Percentiles rank a stretch among this genome's conserved stretches.
phyloP scores from a whole-genome alignment of 2,797 vertebrate genomes.

The Spheniscus humboldti region DNA sequence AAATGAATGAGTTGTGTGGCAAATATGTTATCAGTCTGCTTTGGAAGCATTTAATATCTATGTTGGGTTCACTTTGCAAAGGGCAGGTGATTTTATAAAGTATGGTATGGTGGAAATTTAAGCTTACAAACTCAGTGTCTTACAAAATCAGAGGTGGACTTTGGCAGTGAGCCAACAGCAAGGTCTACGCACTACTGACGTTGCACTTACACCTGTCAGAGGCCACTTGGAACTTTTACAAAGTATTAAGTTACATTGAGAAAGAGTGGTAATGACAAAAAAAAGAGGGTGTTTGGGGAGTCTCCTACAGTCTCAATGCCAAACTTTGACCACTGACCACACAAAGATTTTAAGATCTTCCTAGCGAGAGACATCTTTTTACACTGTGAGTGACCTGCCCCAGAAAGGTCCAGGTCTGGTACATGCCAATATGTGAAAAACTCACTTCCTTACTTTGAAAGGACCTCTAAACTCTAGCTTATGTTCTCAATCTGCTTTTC shows the following conservation, averaged over 20 bases:
- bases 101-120: not conserved
- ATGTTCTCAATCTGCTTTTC: not conserved
- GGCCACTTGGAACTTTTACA: not conserved
- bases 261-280: not conserved
- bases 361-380: not conserved
- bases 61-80: not conserved
- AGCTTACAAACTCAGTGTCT: not conserved
- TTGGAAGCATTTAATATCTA: not conserved
- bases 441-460: not conserved
- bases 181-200: rapidly evolving
- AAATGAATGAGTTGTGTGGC: not conserved
- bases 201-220: not conserved
- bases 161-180: not conserved
- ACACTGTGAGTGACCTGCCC: not conserved
- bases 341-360: not conserved
- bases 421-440: not conserved
- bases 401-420: not conserved
- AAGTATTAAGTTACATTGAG: not conserved
- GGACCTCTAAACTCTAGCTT: not conserved
- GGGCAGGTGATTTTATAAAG: not conserved
- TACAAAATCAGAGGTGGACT: not conserved
- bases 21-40: not conserved
- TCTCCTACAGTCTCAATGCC: not conserved
- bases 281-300: not conserved
- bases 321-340: not conserved